phyloP scores from a whole-genome alignment of 2,797 vertebrate species.

The Dendrocincla tyrannina region DNA sequence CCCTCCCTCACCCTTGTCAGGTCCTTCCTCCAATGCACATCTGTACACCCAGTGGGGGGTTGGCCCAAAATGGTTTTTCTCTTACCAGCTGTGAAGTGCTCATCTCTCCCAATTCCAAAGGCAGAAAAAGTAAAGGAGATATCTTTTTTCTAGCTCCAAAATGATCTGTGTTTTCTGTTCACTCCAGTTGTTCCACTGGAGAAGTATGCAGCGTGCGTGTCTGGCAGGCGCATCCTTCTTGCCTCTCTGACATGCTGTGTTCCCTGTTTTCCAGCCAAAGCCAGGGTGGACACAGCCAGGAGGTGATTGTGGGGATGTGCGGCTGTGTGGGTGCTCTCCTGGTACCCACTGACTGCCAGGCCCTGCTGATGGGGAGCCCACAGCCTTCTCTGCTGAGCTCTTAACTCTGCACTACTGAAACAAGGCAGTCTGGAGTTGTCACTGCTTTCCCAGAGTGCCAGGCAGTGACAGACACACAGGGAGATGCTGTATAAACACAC shows the following conservation, averaged over 20 bases:
- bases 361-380: background rate
- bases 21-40: background rate
- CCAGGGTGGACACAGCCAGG: rapidly evolving
- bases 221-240: background rate
- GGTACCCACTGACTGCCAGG: background rate
- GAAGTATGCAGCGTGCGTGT: background rate
- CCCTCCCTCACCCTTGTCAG: background rate
- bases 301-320: rapidly evolving
- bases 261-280: background rate
- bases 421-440: background rate
- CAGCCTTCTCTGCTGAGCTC: background rate
- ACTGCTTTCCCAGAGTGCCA: rapidly evolving
- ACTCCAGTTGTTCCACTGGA: background rate
- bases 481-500: background rate
- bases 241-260: background rate
- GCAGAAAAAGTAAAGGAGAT: background rate
- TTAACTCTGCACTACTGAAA: background rate
- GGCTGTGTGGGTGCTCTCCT: background rate
- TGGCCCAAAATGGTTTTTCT: background rate
- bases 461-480: background rate
- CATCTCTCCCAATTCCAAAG: background rate
- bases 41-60: background rate
- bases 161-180: background rate
- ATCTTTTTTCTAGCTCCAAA: background rate
- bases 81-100: background rate